A percentile compares a stretch with the other conserved stretches of the same genome.
phyloP scores from a whole-genome alignment of 2,797 vertebrate genomes.

The Sebastes matsubarae region DNA sequence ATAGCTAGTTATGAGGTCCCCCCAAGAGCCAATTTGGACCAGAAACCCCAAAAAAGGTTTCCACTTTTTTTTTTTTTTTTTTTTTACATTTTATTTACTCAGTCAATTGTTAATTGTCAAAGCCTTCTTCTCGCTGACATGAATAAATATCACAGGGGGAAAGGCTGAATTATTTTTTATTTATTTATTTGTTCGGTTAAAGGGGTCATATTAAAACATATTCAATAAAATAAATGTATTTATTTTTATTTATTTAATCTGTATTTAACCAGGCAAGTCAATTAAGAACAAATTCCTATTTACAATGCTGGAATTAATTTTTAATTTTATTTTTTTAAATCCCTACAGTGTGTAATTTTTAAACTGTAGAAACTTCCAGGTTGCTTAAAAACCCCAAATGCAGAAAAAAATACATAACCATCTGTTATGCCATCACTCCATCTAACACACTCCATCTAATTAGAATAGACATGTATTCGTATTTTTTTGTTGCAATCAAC shows the following conservation, averaged over 20 bases:
- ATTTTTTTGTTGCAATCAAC: background rate
- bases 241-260: too few relatives aligned
- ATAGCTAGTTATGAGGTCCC: background rate
- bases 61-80: background rate
- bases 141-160: background rate
- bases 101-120: background rate
- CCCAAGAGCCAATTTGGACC: background rate
- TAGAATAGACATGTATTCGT: background rate
- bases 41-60: background rate
- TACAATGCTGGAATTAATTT: too few relatives aligned
- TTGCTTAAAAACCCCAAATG: background rate
- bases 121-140: too few relatives aligned
- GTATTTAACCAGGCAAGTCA: too few relatives aligned
- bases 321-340: background rate
- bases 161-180: background rate
- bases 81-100: background rate
- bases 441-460: background rate
- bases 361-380: background rate
- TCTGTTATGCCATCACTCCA: background rate
- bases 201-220: background rate
- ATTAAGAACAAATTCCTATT: too few relatives aligned
- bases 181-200: background rate
- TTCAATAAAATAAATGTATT: background rate
- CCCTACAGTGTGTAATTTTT: background rate
- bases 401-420: background rate